Conservation (phyloP, 2,888 invertebrate species). For the Allophyes oxyacanthae region DNA sequence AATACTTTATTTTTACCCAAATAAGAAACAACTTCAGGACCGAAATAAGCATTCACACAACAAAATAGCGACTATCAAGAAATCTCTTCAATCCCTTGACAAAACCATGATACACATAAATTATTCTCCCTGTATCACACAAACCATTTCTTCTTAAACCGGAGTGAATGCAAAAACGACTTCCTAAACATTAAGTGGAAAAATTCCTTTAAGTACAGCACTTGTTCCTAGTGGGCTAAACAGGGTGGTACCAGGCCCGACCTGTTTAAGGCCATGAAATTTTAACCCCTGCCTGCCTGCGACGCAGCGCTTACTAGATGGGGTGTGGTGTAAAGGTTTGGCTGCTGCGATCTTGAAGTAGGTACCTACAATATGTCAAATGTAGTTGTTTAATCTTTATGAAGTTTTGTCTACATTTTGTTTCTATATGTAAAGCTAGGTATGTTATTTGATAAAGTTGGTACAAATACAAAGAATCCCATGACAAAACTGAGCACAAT, state of each 20-base stretch:
- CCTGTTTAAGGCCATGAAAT: conserved; percentile 77
- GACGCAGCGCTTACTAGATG: conserved; percentile 34
- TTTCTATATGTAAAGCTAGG: background rate
- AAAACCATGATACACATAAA: conserved; percentile 12
- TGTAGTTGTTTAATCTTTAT: too few species aligned
- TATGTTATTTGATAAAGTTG: background rate
- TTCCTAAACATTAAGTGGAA: conserved; percentile 39
- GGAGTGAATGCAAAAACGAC: conserved; percentile 36
- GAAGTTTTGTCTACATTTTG: too few species aligned
- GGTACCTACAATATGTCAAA: too few species aligned
- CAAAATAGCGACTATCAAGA: background rate
- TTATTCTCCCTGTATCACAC: conserved; percentile 25
- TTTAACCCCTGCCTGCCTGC: conserved; percentile 67
- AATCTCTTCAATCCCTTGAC: conserved; percentile 7
- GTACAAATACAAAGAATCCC: too few species aligned
- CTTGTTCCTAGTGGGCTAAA: conserved; percentile 49
- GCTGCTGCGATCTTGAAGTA: conserved; percentile 36
- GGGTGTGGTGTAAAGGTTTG: conserved; percentile 33
- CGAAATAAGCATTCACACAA: too few species aligned
- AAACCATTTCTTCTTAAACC: conserved; percentile 22
- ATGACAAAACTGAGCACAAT: too few species aligned
- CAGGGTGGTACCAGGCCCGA: conserved; percentile 53
- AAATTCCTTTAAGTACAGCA: conserved; percentile 53
- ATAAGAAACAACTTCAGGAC: too few species aligned
- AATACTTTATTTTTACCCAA: too few species aligned